Evolutionary conservation across 2,888 invertebrate species (phyloP).

Genomic region (Drosophila pseudotakahashii): DNA sequence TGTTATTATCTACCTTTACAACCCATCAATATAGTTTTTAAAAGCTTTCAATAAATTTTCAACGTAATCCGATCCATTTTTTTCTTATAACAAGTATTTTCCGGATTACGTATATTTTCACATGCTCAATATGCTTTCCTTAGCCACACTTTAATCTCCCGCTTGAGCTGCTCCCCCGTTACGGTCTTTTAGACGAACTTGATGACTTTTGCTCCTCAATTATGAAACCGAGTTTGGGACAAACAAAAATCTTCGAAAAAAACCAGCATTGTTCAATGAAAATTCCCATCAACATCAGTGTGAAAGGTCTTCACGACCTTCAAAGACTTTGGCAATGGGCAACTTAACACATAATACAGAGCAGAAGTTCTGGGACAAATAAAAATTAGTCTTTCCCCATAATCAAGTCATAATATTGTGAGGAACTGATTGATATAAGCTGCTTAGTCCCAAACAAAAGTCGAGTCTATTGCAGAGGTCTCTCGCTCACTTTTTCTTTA

Average conservation of each 20-base stretch:
- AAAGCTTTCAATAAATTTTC: neutral
- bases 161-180: conserved; percentile 31
- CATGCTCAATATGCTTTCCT: neutral
- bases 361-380: conserved; percentile 65
- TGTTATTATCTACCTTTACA: neutral
- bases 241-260: conserved; percentile 39
- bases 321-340: conserved; percentile 49
- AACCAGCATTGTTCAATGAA: conserved; percentile 47
- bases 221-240: conserved; percentile 24
- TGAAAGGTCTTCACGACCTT: conserved; percentile 68
- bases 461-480: conserved; percentile 19
- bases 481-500: neutral
- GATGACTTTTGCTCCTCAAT: conserved; percentile 23
- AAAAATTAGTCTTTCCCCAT: conserved; percentile 75
- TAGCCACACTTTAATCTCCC: conserved; percentile 7
- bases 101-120: neutral
- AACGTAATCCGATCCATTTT: neutral
- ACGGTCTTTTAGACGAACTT: conserved; percentile 38
- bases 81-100: neutral
- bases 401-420: conserved; percentile 79
- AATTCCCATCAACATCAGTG: conserved; percentile 50
- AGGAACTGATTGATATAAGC: conserved; percentile 56
- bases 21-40: neutral
- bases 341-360: conserved; percentile 75
- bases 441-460: conserved; percentile 57